Conservation (phyloP, 2,113 vertebrate genomes). For the Entomyzon cyanotis region DNA sequence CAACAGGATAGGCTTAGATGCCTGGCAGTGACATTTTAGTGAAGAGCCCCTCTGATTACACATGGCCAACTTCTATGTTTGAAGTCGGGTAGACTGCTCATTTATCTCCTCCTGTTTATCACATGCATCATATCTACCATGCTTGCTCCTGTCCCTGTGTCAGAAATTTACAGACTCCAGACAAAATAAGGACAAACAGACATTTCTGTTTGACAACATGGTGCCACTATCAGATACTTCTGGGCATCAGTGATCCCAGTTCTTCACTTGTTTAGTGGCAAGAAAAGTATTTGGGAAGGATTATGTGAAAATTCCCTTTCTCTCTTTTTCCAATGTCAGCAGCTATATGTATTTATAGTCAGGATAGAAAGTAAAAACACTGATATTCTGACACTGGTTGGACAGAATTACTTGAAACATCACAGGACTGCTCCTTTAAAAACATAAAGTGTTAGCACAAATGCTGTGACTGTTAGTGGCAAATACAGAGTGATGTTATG, state of each 20-base stretch:
- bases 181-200: background rate
- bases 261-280: background rate
- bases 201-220: background rate
- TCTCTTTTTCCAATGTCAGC: background rate
- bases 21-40: background rate
- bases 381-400: background rate
- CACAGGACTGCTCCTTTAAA: background rate
- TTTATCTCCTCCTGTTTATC: background rate
- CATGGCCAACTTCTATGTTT: background rate
- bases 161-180: background rate
- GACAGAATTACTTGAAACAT: background rate
- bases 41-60: background rate
- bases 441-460: background rate
- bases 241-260: background rate
- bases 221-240: background rate
- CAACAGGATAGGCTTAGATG: background rate
- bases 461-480: background rate
- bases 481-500: fast-evolving
- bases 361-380: background rate
- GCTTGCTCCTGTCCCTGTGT: background rate
- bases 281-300: background rate
- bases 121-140: fast-evolving
- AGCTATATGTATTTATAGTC: background rate
- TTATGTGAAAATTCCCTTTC: background rate
- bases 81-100: background rate